Conservation (phyloP, 2,888 invertebrate species). For the Cheilosia impressa region DNA sequence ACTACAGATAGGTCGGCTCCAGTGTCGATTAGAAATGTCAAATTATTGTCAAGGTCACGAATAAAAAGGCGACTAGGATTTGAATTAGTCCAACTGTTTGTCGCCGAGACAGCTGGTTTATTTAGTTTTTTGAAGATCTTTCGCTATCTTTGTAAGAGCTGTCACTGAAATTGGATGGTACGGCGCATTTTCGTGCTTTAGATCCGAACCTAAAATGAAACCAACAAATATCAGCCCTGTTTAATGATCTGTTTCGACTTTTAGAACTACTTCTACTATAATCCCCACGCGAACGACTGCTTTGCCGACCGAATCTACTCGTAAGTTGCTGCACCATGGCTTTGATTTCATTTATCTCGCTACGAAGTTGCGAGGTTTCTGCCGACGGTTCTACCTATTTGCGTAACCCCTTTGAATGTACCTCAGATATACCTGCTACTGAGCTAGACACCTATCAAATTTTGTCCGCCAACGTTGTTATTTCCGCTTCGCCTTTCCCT, state of each 20-base stretch:
- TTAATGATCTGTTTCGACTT: not conserved
- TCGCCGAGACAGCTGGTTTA: slow-evolving; percentile 1
- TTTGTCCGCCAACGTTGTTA: slow-evolving; percentile 25
- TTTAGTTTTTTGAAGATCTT: slow-evolving; percentile 15
- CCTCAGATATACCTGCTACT: not conserved
- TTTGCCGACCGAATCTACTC: not conserved
- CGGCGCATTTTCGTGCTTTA: slow-evolving; percentile 11
- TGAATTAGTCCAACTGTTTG: not conserved
- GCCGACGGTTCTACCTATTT: not conserved
- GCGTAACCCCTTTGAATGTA: not conserved
- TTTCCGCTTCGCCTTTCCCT: not conserved
- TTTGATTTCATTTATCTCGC: slow-evolving; percentile 3
- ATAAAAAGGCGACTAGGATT: slow-evolving; percentile 13
- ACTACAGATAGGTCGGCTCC: slow-evolving; percentile 23
- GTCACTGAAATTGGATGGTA: slow-evolving; percentile 6
- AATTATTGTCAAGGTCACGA: slow-evolving; percentile 3
- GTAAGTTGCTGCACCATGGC: slow-evolving; percentile 12
- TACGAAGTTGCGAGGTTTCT: not conserved
- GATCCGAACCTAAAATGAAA: not conserved
- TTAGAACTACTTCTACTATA: not conserved
- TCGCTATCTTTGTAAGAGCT: not conserved
- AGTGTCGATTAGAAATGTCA: slow-evolving; percentile 14
- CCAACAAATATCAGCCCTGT: slow-evolving; percentile 1
- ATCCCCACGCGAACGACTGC: not conserved
- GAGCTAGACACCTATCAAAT: slow-evolving; percentile 19